A percentile compares a stretch with the other conserved stretches of the same genome.
phyloP scores from a whole-genome alignment of 1,140 invertebrate species.

The Alviniconcha marisindica region DNA sequence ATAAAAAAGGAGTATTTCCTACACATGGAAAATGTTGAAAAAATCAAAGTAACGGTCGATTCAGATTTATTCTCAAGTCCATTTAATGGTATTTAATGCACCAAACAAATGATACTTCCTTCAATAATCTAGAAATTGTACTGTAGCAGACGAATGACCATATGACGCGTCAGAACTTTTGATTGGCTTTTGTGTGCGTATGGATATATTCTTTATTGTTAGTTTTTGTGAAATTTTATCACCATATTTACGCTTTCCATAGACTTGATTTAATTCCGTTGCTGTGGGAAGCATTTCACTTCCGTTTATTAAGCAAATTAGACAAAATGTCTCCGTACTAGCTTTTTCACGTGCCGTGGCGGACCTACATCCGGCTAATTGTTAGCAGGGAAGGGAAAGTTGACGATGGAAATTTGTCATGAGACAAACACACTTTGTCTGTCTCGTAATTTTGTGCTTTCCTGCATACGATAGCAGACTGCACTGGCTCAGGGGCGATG shows the following conservation, averaged over 20 bases:
- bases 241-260: neutral
- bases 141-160: conserved; percentile 17
- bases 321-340: neutral
- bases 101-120: too few species aligned
- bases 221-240: conserved; percentile 3
- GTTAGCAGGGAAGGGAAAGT: conserved; percentile 29
- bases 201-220: neutral
- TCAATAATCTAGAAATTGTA: neutral
- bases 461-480: conserved; percentile 30
- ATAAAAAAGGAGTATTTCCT: too few species aligned
- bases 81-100: too few species aligned
- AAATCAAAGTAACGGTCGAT: too few species aligned
- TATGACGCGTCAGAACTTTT: conserved; percentile 1
- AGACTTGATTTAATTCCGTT: neutral
- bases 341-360: neutral
- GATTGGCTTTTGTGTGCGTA: conserved; percentile 16
- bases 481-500: conserved; percentile 69
- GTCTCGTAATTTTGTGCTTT: conserved; percentile 27
- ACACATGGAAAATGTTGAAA: too few species aligned
- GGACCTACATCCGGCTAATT: neutral
- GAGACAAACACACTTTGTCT: conserved; percentile 23
- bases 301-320: neutral
- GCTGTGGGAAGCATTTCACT: neutral
- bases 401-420: conserved; percentile 36
- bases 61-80: too few species aligned